Evolutionary conservation across 1,140 invertebrate genomes (phyloP).

Genomic region (Subanguina moxae): DNA sequence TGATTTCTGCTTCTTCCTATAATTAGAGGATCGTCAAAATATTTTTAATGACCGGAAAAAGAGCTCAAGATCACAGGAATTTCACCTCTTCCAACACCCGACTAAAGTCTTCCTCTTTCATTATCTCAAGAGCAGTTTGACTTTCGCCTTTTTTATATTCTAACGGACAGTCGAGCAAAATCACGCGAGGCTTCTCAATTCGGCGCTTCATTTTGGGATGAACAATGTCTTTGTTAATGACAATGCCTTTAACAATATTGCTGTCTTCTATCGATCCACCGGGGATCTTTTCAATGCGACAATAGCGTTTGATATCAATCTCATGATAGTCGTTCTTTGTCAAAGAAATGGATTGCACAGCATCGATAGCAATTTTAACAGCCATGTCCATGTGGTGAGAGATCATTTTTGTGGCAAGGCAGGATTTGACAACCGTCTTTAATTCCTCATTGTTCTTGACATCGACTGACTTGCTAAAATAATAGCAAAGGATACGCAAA

Average conservation of each 20-base stretch:
- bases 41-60: no score
- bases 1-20: conserved; percentile 89
- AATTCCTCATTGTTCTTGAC: conserved; percentile 76
- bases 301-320: conserved; percentile 97
- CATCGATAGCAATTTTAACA: conserved; percentile 88
- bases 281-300: conserved; percentile 95
- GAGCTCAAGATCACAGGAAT: background rate
- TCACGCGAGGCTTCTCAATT: conserved; percentile 91
- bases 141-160: conserved; percentile 99
- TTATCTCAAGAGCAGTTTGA: conserved; percentile 91
- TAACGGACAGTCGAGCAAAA: conserved; percentile 87
- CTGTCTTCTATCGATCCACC: conserved; percentile 93
- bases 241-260: conserved; percentile 85
- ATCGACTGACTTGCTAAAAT: conserved; percentile 74
- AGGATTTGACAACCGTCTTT: conserved; percentile 80
- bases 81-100: conserved; percentile 68
- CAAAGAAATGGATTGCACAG: conserved; percentile 81
- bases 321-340: conserved; percentile 81
- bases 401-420: conserved; percentile 94
- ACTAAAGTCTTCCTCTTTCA: conserved; percentile 90
- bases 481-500: background rate
- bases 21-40: conserved; percentile 10
- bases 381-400: conserved; percentile 88
- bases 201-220: conserved; percentile 91
- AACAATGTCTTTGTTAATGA: conserved; percentile 98